These are phyloP conservation scores for Cyrtorhinus lividipennis DNA, from an alignment of 1,140 invertebrate genomes.

Conservation along the genomic window DNA sequence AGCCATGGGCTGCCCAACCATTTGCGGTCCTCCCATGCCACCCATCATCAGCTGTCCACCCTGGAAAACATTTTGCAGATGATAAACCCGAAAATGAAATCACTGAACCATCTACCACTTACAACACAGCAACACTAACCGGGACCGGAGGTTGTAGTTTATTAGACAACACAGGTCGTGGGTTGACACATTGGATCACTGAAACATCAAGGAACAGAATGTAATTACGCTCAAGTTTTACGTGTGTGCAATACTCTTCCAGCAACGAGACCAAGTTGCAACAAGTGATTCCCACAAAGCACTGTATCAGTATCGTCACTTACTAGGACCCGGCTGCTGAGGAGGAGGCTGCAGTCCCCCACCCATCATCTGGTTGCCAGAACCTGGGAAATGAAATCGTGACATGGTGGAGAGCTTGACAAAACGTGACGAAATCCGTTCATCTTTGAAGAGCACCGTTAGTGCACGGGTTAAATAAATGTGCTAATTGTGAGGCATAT, in stretches of 20 bases:
- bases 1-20: not conserved
- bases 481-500: too few species aligned
- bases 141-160: constrained; percentile 24
- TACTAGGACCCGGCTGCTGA: not conserved
- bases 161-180: constrained; percentile 35
- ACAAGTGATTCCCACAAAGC: too few species aligned
- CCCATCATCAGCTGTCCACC: constrained; percentile 31
- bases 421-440: too few species aligned
- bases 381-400: constrained; percentile 21
- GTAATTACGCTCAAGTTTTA: too few species aligned
- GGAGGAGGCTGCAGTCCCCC: constrained; percentile 5
- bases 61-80: constrained; percentile 18
- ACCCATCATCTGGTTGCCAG: constrained; percentile 18
- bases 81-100: not conserved
- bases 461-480: too few species aligned
- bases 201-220: too few species aligned
- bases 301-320: too few species aligned
- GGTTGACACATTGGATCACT: constrained; percentile 44
- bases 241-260: too few species aligned
- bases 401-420: too few species aligned
- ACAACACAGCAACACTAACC: constrained; percentile 12
- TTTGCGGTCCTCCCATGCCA: constrained; percentile 13
- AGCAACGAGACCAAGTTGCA: too few species aligned
- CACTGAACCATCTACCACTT: not conserved
- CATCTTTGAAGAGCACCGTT: too few species aligned